Evolutionary conservation across 2,797 vertebrate genomes (phyloP), one percentile per base, ranked within the genome.

Genomic region (Neostethus bicornis): DNA sequence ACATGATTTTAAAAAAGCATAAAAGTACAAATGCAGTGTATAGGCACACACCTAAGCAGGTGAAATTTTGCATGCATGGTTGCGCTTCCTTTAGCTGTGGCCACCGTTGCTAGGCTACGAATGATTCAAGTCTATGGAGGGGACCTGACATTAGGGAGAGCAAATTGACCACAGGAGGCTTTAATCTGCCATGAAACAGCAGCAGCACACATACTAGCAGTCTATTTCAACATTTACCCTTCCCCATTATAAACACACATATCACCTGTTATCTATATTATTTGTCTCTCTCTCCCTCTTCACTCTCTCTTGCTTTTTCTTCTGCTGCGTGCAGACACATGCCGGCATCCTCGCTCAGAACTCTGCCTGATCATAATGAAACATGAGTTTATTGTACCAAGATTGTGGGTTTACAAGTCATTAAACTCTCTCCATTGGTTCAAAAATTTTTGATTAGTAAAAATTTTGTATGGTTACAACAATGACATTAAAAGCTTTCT

Each of bases 161-260:
- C 94, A 99, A 97, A 99, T 96, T 98, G 96, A 97, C 96, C 96
- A 97, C 94, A 93, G 94, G 93, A 96, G 93, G 90, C 92, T 94
- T 87, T 96, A 95, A 96, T 96, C 94, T 95, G 92, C 93, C 90
- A 92, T 96, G 94, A 96, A 96, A 95, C 85, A 95, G 92, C 92
- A 94, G 93, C 92, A 92, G 90, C 88, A 49, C 61, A 52, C 62
- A 31, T 55, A 38, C 41, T 53, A 61, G 47, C 50, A 60, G 48
- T 75, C 48, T 71, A 67, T 67, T 74, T 83, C 58, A 80, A 61
- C 64, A 79, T 78, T 57, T 66, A 69, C 55, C 62, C 58, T 51
- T 42, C 8, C 4, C 29, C 12, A 8, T 60, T 11, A 62, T 43
- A 64, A 66, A 82, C 31, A 43, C 37, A 59, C 44, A 45, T 23